A percentile compares a stretch with the other conserved stretches of the same genome.
These are phyloP conservation scores for Agrotis exclamationis DNA, from an alignment of 2,888 invertebrate genomes.

Conservation along the genomic window DNA sequence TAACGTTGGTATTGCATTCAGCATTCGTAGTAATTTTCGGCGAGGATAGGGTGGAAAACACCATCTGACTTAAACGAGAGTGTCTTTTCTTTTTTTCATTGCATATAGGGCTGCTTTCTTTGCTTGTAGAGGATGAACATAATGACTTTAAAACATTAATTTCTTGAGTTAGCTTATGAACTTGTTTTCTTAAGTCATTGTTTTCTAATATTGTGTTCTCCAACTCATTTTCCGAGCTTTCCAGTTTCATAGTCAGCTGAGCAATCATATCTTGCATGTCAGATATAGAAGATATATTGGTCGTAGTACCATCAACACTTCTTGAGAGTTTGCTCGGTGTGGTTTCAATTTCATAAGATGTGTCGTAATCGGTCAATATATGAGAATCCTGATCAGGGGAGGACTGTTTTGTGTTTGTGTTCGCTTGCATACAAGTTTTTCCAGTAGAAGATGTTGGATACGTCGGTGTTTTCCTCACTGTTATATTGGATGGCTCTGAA, in stretches of 20 bases:
- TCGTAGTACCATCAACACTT: no score
- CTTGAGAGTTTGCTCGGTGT: background rate
- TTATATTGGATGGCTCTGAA: no score
- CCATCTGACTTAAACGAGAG: background rate
- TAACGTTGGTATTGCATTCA: background rate
- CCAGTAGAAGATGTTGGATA: no score
- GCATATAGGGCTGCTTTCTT: background rate
- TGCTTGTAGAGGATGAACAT: background rate
- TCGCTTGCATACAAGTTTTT: no score
- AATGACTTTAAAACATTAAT: background rate
- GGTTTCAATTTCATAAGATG: background rate
- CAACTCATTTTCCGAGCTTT: background rate
- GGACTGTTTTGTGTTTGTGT: no score
- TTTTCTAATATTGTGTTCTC: background rate
- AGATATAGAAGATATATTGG: no score
- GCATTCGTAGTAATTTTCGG: background rate
- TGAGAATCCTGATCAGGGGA: background rate
- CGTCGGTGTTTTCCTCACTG: no score
- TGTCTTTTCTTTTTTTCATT: background rate
- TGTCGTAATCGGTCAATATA: conserved; percentile 1
- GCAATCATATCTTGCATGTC: background rate
- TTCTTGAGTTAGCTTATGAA: background rate
- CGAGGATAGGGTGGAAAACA: background rate
- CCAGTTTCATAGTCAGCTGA: background rate
- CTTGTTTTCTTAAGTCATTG: background rate